phyloP scores from a whole-genome alignment of 1,140 invertebrate species.

The Archivesica marissinica region DNA sequence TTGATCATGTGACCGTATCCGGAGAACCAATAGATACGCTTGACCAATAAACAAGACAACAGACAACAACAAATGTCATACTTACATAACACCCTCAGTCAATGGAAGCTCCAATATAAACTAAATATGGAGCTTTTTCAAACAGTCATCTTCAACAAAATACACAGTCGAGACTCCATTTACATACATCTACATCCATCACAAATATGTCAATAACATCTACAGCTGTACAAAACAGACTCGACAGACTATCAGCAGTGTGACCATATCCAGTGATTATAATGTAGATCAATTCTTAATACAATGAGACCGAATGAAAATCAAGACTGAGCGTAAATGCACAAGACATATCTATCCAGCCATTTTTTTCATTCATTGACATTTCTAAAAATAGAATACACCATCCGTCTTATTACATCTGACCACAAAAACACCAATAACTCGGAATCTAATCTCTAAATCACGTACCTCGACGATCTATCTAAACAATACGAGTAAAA shows the following conservation, averaged over 20 bases:
- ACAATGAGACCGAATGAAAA: conserved; percentile 7
- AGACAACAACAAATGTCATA: background rate
- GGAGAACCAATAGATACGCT: background rate
- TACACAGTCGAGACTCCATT: background rate
- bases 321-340: background rate
- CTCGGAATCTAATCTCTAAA: conserved; percentile 12
- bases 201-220: conserved; percentile 34
- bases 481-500: background rate
- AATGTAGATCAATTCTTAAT: conserved; percentile 44
- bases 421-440: conserved; percentile 33
- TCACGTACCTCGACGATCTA: background rate
- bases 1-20: conserved; percentile 14
- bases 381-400: conserved; percentile 45
- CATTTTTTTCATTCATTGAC: conserved; percentile 28
- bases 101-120: background rate
- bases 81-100: background rate
- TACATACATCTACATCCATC: conserved; percentile 1
- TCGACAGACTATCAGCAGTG: background rate
- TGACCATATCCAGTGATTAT: conserved; percentile 14
- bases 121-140: no score
- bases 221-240: background rate
- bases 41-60: conserved; percentile 14
- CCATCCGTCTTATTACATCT: conserved; percentile 33
- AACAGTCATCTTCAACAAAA: background rate
- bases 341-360: conserved; percentile 17